Percentiles rank a stretch among this genome's conserved stretches.
These are phyloP conservation scores for Chrysolina haemoptera DNA, from an alignment of 2,888 invertebrate species.

Conservation along the genomic window DNA sequence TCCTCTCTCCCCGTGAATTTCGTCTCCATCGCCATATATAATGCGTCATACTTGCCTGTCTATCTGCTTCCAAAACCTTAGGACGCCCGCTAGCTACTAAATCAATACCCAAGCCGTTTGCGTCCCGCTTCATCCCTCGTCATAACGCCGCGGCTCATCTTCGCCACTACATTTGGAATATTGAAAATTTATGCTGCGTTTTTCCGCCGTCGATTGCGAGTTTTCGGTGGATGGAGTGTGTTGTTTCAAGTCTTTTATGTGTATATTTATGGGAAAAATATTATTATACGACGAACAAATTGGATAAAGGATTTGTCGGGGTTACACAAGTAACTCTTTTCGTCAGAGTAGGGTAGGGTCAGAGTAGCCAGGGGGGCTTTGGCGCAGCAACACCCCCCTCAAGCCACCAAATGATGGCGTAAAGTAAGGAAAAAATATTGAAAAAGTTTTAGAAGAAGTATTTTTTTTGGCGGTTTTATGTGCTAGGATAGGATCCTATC, in stretches of 20 bases:
- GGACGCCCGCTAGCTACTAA: slow-evolving; percentile 70
- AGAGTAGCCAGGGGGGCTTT: no score
- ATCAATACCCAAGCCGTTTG: slow-evolving; percentile 67
- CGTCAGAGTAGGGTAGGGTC: no score
- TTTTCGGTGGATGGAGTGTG: not conserved
- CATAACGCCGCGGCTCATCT: slow-evolving; percentile 61
- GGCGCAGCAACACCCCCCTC: no score
- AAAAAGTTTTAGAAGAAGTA: no score
- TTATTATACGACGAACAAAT: no score
- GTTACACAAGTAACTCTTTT: no score
- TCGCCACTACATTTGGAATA: slow-evolving; percentile 60
- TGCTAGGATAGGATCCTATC: no score
- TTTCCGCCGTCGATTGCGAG: slow-evolving; percentile 29
- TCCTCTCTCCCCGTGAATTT: slow-evolving; percentile 55
- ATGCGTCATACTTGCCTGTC: slow-evolving; percentile 69
- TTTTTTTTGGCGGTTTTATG: no score
- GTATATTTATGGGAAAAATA: not conserved
- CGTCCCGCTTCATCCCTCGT: slow-evolving; percentile 57
- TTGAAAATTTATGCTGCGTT: slow-evolving; percentile 60
- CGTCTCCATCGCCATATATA: slow-evolving; percentile 71
- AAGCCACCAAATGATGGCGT: no score
- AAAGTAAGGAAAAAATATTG: no score
- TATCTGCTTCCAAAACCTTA: slow-evolving; percentile 69
- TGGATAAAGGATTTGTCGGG: no score
- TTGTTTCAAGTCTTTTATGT: not conserved